Evolutionary conservation across 2,113 vertebrate species (phyloP).

Genomic region (Delphinapterus leucas): DNA sequence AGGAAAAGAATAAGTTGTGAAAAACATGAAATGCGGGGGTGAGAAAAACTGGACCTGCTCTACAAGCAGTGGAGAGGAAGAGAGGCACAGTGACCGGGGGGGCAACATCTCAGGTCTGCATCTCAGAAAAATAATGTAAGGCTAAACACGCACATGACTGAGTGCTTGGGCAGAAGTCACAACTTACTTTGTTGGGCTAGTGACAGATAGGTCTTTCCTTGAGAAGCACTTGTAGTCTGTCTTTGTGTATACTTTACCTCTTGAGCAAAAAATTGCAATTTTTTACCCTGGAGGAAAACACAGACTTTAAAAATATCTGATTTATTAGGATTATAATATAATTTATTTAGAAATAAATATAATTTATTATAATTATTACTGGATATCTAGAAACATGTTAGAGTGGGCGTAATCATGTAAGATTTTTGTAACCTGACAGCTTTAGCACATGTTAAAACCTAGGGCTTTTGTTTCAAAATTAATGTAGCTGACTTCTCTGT

Average conservation of each 20-base stretch:
- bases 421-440: neutral
- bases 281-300: neutral
- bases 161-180: neutral
- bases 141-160: neutral
- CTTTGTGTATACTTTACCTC: neutral
- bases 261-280: neutral
- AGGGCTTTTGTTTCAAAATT: neutral
- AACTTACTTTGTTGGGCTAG: neutral
- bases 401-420: neutral
- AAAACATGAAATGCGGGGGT: neutral
- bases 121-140: neutral
- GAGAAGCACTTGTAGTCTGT: neutral
- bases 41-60: neutral
- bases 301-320: neutral
- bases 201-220: neutral
- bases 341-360: neutral
- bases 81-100: neutral
- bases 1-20: neutral
- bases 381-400: neutral
- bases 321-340: neutral
- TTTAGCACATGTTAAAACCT: neutral
- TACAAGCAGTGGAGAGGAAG: neutral
- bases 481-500: neutral
- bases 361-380: neutral
- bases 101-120: neutral